These are phyloP conservation scores for Palaemon carinicauda DNA, from an alignment of 1,140 invertebrate genomes.

Conservation along the genomic window DNA sequence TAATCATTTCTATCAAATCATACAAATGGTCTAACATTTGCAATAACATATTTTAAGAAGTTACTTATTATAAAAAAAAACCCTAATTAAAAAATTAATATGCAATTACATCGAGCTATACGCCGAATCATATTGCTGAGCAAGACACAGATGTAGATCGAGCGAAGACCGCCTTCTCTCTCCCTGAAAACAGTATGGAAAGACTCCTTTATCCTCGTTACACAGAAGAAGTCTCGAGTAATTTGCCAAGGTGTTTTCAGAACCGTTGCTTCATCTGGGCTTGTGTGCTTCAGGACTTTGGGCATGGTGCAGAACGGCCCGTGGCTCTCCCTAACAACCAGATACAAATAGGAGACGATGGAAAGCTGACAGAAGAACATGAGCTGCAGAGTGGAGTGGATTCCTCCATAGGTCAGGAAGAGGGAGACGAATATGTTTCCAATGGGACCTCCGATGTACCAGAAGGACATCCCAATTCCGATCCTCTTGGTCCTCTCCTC, in stretches of 20 bases:
- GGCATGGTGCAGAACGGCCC: conserved; percentile 12
- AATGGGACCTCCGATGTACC: conserved; percentile 49
- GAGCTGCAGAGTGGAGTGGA: conserved; percentile 19
- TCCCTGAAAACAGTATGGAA: conserved; percentile 41
- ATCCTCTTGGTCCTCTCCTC: conserved; percentile 16
- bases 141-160: conserved; percentile 15
- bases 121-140: conserved; percentile 41
- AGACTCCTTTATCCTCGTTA: not conserved
- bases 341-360: conserved; percentile 27
- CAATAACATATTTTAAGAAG: too few species aligned
- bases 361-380: conserved; percentile 14
- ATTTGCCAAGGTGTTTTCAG: not conserved
- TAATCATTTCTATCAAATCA: too few species aligned
- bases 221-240: conserved; percentile 30
- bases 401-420: conserved; percentile 6
- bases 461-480: conserved; percentile 38
- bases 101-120: too few species aligned
- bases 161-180: conserved; percentile 19
- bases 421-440: conserved; percentile 24
- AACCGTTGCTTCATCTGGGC: not conserved
- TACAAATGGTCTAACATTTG: too few species aligned
- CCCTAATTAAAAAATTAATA: too few species aligned
- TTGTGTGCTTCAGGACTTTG: not conserved
- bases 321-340: conserved; percentile 42
- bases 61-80: too few species aligned